These are phyloP conservation scores for Cladopsammia gracilis DNA, from an alignment of 64 coral and sea anemone genomes.

Conservation along the genomic window DNA sequence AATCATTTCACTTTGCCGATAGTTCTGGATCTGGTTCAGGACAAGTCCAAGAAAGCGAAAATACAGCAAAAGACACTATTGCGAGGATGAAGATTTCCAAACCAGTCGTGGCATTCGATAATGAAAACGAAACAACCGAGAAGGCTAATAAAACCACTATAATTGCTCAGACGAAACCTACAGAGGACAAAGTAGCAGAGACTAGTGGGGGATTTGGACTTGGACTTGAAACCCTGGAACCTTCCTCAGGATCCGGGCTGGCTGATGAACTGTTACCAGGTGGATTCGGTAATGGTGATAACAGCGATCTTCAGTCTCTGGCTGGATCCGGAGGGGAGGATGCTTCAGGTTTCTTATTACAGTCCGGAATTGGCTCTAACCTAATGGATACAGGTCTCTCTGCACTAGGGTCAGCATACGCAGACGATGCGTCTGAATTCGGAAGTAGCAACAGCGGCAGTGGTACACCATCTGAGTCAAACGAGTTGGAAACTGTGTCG, in stretches of 20 bases:
- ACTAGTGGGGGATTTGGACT: constrained; percentile 67
- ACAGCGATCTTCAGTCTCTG: constrained; percentile 50
- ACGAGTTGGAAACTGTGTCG: not conserved
- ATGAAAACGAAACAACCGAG: constrained; percentile 20
- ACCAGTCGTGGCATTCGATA: not conserved
- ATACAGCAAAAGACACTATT: not conserved
- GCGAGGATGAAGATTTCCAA: not conserved
- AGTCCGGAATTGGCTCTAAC: not conserved
- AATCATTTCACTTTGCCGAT: not conserved
- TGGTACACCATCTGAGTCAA: constrained; percentile 1
- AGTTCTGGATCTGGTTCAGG: constrained; percentile 55
- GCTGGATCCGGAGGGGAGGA: constrained; percentile 59
- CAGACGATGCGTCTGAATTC: not conserved
- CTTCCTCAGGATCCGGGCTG: constrained; percentile 26
- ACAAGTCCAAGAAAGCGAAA: not conserved
- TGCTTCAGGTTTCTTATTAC: constrained; percentile 6
- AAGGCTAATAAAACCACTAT: constrained; percentile 57
- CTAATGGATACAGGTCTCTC: constrained; percentile 5
- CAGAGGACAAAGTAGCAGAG: not conserved
- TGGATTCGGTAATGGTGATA: constrained; percentile 58
- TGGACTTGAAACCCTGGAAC: constrained; percentile 25
- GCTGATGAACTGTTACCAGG: constrained; percentile 63
- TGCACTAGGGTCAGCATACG: constrained; percentile 20
- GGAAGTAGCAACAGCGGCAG: constrained; percentile 29
- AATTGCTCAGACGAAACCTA: constrained; percentile 35